These are phyloP conservation scores for Allolobophora icterica DNA, from an alignment of 2,888 invertebrate genomes.

Conservation along the genomic window DNA sequence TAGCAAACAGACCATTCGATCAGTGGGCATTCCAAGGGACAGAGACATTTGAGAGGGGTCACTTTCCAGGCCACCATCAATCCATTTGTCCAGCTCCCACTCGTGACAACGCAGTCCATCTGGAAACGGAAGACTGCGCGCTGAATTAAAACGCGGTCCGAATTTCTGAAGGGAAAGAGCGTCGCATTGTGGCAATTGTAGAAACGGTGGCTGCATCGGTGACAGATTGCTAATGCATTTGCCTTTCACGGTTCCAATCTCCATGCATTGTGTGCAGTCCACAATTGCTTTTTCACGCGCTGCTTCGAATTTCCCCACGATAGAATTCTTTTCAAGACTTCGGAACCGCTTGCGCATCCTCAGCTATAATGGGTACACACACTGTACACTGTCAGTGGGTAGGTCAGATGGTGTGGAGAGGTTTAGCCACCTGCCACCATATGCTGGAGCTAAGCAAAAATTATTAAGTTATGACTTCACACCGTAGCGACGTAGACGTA, in stretches of 20 bases:
- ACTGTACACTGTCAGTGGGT: not conserved
- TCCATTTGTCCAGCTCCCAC: not conserved
- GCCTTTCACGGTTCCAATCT: conserved; percentile 17
- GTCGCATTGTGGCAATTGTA: not conserved
- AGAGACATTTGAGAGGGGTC: not conserved
- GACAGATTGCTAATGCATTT: conserved; percentile 5
- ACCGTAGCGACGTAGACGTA: too few species aligned
- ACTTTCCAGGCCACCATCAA: not conserved
- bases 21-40: not conserved
- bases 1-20: conserved; percentile 17
- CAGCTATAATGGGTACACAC: not conserved
- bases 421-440: not conserved
- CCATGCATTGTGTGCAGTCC: not conserved
- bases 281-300: not conserved
- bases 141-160: not conserved
- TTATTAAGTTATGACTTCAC: not conserved
- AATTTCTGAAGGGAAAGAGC: not conserved
- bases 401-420: not conserved
- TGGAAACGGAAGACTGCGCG: not conserved
- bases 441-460: not conserved
- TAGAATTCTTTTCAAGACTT: not conserved
- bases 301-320: too few species aligned
- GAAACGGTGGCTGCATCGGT: not conserved
- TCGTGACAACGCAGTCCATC: not conserved
- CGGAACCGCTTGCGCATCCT: not conserved